A percentile compares a stretch with the other conserved stretches of the same genome.
phyloP scores from a whole-genome alignment of 1,140 invertebrate genomes.

The Cyclargus thomasi region DNA sequence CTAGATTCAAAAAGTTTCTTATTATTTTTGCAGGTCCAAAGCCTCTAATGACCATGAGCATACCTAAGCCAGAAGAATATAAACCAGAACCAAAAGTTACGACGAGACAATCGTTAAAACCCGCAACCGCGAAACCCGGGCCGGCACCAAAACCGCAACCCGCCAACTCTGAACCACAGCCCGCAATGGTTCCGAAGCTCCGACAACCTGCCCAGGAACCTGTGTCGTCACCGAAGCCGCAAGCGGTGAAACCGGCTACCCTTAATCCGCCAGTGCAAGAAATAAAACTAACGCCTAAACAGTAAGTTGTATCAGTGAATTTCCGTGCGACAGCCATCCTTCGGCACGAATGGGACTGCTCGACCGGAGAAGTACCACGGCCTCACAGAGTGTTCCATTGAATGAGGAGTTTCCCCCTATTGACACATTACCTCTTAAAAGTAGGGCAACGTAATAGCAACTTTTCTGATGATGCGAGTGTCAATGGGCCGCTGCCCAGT shows the following conservation, averaged over 20 bases:
- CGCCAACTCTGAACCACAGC: neutral
- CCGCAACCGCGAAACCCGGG: neutral
- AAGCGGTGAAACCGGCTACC: slow-evolving; percentile 30
- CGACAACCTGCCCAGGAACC: neutral
- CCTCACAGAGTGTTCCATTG: no score
- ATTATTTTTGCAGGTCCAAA: neutral
- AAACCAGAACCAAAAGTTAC: no score
- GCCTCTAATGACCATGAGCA: neutral
- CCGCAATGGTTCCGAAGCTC: neutral
- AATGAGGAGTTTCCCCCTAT: no score
- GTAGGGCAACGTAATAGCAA: no score
- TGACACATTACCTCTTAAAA: no score
- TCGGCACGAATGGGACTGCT: no score
- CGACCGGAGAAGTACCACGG: no score
- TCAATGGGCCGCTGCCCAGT: no score
- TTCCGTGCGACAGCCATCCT: no score
- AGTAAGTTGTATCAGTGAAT: slow-evolving; percentile 31
- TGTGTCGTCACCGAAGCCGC: slow-evolving; percentile 7
- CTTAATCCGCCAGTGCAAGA: slow-evolving; percentile 24
- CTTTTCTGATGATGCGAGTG: no score
- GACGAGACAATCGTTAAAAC: no score
- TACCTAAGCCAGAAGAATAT: neutral
- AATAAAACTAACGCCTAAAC: slow-evolving; percentile 29
- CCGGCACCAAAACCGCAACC: slow-evolving; percentile 9
- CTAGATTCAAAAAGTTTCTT: no score